Evolutionary conservation across 2,888 invertebrate genomes (phyloP).

Genomic region (Drosophila algonquin): DNA sequence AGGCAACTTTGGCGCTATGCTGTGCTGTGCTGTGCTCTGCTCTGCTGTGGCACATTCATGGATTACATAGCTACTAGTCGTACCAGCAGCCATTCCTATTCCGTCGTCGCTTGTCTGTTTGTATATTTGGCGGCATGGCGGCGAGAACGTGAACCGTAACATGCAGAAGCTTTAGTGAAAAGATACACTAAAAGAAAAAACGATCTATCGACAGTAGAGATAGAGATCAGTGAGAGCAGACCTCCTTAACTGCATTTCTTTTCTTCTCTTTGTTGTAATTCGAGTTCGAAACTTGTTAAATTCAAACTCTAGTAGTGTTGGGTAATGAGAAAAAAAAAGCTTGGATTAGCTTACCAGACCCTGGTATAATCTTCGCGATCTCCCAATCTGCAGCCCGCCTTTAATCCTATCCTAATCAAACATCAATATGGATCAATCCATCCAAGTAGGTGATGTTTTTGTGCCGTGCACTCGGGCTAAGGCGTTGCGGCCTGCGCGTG

Average conservation of each 20-base stretch:
- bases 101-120: constrained; percentile 60
- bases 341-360: too few relatives aligned
- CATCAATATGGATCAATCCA: constrained; percentile 26
- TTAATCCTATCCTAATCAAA: too few relatives aligned
- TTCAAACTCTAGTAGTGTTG: not conserved
- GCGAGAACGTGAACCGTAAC: constrained; percentile 70
- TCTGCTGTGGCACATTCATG: constrained; percentile 62
- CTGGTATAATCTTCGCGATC: too few relatives aligned
- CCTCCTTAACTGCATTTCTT: not conserved
- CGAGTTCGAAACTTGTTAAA: not conserved
- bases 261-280: not conserved
- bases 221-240: too few relatives aligned
- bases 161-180: constrained; percentile 67
- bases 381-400: too few relatives aligned
- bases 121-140: constrained; percentile 69
- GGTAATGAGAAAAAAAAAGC: not conserved
- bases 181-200: constrained; percentile 59
- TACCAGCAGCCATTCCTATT: constrained; percentile 46
- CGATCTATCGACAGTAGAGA: not conserved
- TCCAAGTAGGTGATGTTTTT: constrained; percentile 7
- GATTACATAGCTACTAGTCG: constrained; percentile 71
- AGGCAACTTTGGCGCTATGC: constrained; percentile 65
- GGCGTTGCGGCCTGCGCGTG: constrained; percentile 58
- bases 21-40: constrained; percentile 31
- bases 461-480: constrained; percentile 53